A percentile compares a stretch with the other conserved stretches of the same genome.
Conservation (phyloP, 2,797 vertebrate species). For the Aselliscus stoliczkanus region DNA sequence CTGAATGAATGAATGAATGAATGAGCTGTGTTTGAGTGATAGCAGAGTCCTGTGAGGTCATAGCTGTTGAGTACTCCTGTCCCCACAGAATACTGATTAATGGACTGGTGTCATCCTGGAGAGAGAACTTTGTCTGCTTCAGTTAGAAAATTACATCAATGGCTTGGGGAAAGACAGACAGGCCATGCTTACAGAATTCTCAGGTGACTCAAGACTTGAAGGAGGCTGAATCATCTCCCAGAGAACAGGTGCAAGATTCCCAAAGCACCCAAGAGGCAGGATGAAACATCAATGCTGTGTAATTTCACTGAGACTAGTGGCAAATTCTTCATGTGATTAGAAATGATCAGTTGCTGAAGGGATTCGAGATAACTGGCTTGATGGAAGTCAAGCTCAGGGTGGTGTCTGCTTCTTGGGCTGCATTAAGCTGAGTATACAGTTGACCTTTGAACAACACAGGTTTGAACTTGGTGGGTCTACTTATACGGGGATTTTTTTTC, state of each 20-base stretch:
- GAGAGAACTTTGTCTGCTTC: neutral
- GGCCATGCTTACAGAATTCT: neutral
- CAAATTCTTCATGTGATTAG: neutral
- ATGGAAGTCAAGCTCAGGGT: neutral
- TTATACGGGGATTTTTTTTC: neutral
- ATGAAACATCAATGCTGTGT: neutral
- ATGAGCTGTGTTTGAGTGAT: neutral
- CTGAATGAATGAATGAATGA: fast-evolving
- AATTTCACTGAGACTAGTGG: neutral
- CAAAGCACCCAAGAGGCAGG: neutral
- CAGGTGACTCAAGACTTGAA: neutral
- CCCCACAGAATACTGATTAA: neutral
- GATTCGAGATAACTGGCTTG: too few species aligned
- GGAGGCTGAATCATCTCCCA: neutral
- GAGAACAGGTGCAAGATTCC: neutral
- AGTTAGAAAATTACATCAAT: neutral
- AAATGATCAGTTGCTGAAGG: neutral
- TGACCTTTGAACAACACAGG: neutral
- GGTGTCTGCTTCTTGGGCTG: neutral
- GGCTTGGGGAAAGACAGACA: neutral
- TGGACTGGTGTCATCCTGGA: neutral
- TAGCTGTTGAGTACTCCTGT: neutral
- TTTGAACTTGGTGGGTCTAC: neutral
- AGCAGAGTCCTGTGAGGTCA: neutral
- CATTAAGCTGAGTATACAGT: neutral